Evolutionary conservation across 2,113 vertebrate genomes (phyloP).

Genomic region (Ornithorhynchus anatinus): DNA sequence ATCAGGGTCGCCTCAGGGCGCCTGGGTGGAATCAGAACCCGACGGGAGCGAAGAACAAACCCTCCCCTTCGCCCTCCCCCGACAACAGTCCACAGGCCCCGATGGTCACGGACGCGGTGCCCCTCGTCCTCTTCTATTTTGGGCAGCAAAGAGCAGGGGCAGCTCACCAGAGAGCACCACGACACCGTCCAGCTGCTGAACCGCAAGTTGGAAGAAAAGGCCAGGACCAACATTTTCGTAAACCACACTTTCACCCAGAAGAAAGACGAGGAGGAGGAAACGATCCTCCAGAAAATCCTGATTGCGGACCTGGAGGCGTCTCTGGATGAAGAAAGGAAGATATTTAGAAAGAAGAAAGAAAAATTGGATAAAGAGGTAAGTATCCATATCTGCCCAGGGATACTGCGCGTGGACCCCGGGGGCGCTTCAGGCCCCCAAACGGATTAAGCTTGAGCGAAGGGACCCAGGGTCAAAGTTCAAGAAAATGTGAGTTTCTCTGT

Average conservation of each 20-base stretch:
- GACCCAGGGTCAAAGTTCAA: no score
- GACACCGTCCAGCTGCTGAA: slow-evolving; percentile 58
- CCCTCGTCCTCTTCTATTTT: not conserved
- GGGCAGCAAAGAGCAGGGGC: slow-evolving; percentile 54
- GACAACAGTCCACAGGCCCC: no score
- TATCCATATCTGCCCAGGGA: not conserved
- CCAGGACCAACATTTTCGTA: slow-evolving; percentile 34
- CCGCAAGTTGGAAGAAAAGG: slow-evolving; percentile 56
- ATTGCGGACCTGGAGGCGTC: slow-evolving; percentile 33
- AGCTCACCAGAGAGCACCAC: slow-evolving; percentile 13
- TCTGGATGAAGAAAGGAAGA: slow-evolving; percentile 28
- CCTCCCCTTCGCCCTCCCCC: no score
- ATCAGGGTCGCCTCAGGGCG: no score
- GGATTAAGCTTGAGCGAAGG: no score
- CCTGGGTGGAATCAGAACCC: not conserved
- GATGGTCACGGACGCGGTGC: no score
- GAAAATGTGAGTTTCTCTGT: no score
- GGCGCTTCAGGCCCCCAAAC: no score
- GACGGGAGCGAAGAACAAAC: not conserved
- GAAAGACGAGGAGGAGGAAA: slow-evolving; percentile 43
- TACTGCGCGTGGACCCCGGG: no score
- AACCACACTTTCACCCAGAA: slow-evolving; percentile 51
- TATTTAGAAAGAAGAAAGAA: slow-evolving; percentile 45
- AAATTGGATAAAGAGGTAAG: slow-evolving; percentile 40
- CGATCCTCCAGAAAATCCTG: not conserved